Percentiles rank a stretch among this genome's conserved stretches.
Conservation (phyloP, 1,140 invertebrate genomes). For the Diploscapter pachys region DNA sequence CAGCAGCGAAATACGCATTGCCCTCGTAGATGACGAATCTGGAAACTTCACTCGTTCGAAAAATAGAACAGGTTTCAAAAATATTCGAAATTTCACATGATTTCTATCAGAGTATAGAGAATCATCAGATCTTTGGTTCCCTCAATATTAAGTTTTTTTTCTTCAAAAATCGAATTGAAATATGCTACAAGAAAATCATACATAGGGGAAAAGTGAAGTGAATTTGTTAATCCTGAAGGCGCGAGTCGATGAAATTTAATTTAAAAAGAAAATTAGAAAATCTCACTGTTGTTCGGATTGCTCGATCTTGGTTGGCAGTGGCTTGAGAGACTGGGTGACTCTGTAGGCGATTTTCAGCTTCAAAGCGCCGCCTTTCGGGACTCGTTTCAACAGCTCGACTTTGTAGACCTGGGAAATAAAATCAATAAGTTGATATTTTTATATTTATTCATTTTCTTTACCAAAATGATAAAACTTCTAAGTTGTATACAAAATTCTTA, state of each 20-base stretch:
- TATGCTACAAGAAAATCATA: no score
- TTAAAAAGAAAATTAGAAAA: conserved; percentile 17
- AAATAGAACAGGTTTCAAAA: neutral
- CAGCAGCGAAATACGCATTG: conserved; percentile 38
- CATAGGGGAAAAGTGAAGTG: no score
- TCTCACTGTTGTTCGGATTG: conserved; percentile 54
- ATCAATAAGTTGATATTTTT: neutral
- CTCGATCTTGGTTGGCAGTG: conserved; percentile 47
- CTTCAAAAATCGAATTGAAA: no score
- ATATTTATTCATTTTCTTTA: conserved; percentile 1
- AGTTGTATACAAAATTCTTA: neutral
- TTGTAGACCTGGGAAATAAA: conserved; percentile 38
- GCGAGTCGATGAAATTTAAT: no score
- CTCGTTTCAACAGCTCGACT: conserved; percentile 42
- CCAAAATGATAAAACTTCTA: no score
- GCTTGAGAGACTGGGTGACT: conserved; percentile 40
- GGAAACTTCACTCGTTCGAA: conserved; percentile 13
- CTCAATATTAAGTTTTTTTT: no score
- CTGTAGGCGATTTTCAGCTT: conserved; percentile 42
- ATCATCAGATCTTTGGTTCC: neutral
- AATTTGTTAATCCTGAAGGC: no score
- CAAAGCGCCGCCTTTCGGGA: conserved; percentile 40
- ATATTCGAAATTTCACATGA: neutral
- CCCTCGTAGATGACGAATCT: conserved; percentile 51
- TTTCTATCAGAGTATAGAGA: neutral